Evolutionary conservation across 2,888 invertebrate genomes (phyloP).

Genomic region (Rhaphigaster nebulosa): DNA sequence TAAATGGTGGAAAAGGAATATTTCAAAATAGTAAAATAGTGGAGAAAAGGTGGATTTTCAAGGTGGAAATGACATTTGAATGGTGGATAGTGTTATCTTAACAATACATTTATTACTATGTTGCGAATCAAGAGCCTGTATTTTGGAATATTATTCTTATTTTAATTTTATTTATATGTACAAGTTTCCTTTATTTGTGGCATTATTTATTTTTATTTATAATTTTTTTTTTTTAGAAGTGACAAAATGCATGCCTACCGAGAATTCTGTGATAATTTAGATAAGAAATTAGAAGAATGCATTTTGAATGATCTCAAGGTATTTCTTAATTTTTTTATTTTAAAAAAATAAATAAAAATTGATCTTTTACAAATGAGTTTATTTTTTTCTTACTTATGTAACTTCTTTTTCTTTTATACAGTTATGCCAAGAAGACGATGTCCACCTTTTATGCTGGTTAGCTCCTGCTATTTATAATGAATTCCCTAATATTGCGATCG

Average conservation of each 20-base stretch:
- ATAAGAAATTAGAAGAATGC: conserved; percentile 80
- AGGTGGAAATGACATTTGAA: too few species aligned
- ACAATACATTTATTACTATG: too few species aligned
- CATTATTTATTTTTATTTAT: not conserved
- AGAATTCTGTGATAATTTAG: conserved; percentile 86
- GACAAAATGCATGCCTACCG: conserved; percentile 90
- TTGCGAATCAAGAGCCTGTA: too few species aligned
- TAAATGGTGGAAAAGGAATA: too few species aligned
- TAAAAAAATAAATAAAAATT: not conserved
- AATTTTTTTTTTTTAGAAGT: conserved; percentile 69
- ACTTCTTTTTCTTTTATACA: conserved; percentile 67
- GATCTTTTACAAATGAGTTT: not conserved
- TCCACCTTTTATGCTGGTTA: conserved; percentile 90
- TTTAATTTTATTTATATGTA: not conserved
- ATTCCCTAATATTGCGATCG: conserved; percentile 88
- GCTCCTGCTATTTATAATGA: conserved; percentile 93
- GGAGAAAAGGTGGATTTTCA: too few species aligned
- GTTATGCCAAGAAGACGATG: conserved; percentile 90
- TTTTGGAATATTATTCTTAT: too few species aligned
- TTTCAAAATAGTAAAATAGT: too few species aligned
- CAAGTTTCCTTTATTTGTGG: not conserved
- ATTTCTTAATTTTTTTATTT: conserved; percentile 64
- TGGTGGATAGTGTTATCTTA: too few species aligned
- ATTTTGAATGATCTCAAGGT: conserved; percentile 86
- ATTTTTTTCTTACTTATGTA: too few species aligned